Evolutionary conservation across 2,888 invertebrate genomes (phyloP), one percentile per base, ranked within the genome.

Genomic region (Catonia carolina): DNA sequence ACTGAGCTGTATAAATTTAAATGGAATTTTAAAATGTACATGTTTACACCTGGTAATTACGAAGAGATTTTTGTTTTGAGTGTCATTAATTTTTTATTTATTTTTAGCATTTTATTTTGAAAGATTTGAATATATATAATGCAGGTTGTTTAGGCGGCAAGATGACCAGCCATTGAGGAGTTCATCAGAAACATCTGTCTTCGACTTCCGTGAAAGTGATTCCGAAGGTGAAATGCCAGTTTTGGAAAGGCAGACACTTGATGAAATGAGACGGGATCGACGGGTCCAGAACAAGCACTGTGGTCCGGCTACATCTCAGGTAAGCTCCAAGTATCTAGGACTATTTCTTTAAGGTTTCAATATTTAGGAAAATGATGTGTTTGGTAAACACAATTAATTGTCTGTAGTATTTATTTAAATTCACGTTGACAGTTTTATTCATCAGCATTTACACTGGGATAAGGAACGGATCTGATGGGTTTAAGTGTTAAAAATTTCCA

Each of bases 231-330:
- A 82, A 66, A 77, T 77, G 75, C 77, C 78, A 10, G 77, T 76
- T 5, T 67, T 83, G 20, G 84, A 84, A 71, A 74, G 81, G 56
- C 85, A 84, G 66, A 82, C 83, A 12, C 76, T 85, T 67, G 82
- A 82, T 64, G 82, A 82, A 63, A 83, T 79, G 78, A 69, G 79
- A 58, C 71, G 76, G 61, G 78, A 78, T 65, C 68, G 79, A 61
- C 37, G 37, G 4, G 6, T 6, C 17, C 6, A 14, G 14, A 18
- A 14, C 22, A 23, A 45, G 22, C 45, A 45, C 18, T 14, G 17
- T 10, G 6, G 12, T 2, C 45, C 18, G 45, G 14, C 18, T 10
- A 17, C 45, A 27, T 23, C 45, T 2, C 45, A 45, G 45, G 45
- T 45, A 15, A n/a, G n/a, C n/a, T n/a, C 33, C 33, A 8, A 33